A percentile compares a stretch with the other conserved stretches of the same genome.
Conservation (phyloP, 2,113 vertebrate species). For the Benitochromis conjunctus region DNA sequence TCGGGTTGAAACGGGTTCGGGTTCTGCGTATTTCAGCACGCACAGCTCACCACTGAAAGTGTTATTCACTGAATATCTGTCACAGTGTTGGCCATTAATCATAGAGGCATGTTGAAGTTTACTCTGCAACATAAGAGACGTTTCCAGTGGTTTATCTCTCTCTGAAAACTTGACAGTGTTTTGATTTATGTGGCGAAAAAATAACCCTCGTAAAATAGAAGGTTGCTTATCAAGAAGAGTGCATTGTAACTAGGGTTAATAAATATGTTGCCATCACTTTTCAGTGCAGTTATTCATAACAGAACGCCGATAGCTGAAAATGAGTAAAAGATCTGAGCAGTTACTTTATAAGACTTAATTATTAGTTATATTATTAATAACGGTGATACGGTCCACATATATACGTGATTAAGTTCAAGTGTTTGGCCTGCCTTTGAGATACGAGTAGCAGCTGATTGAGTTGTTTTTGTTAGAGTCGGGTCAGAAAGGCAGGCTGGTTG, state of each 20-base stretch:
- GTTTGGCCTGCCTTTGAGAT: neutral
- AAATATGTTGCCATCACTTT: neutral
- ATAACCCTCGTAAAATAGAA: neutral
- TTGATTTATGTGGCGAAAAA: constrained; percentile 2
- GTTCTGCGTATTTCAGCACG: constrained; percentile 12
- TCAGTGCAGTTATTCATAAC: neutral
- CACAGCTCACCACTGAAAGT: constrained; percentile 36
- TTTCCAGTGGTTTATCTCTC: constrained; percentile 4
- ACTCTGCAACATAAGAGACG: constrained; percentile 10
- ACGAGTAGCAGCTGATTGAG: neutral
- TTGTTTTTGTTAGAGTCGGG: neutral
- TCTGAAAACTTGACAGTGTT: neutral
- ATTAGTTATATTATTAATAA: neutral
- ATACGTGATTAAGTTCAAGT: neutral
- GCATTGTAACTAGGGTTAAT: neutral
- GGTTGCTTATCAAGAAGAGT: neutral
- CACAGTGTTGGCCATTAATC: constrained; percentile 47
- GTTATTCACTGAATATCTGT: constrained; percentile 50
- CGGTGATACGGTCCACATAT: neutral
- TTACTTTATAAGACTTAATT: neutral
- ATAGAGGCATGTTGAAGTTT: constrained; percentile 20
- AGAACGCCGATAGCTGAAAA: neutral
- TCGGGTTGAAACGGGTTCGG: constrained; percentile 21
- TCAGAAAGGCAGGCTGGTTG: constrained; percentile 19
- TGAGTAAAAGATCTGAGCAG: neutral